Evolutionary conservation across 1,140 invertebrate genomes (phyloP).

Genomic region (Mycetomoellerius zeteki): DNA sequence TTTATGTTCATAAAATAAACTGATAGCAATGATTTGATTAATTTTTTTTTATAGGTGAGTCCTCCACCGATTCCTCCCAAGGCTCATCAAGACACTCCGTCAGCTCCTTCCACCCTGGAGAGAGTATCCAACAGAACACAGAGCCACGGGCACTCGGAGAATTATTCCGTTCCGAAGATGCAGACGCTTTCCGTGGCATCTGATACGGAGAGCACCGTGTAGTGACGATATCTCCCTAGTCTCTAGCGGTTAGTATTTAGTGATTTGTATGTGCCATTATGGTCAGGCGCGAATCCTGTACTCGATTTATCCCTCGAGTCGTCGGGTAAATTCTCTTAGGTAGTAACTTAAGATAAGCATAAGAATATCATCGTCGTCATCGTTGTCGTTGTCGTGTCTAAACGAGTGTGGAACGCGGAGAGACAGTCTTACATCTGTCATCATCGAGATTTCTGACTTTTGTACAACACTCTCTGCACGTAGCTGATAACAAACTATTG

Average conservation of each 20-base stretch:
- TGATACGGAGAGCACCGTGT: constrained; percentile 84
- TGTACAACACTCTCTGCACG: constrained; percentile 34
- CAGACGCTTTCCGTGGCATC: constrained; percentile 85
- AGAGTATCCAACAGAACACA: constrained; percentile 78
- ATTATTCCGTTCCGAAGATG: constrained; percentile 88
- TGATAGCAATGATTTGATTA: neutral
- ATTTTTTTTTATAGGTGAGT: constrained; percentile 78
- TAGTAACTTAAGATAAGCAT: constrained; percentile 42
- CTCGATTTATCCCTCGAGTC: constrained; percentile 32
- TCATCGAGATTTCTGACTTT: constrained; percentile 44
- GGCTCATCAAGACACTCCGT: constrained; percentile 84
- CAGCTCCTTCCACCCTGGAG: constrained; percentile 84
- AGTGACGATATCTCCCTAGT: constrained; percentile 81
- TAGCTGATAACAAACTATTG: constrained; percentile 30
- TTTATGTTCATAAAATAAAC: neutral
- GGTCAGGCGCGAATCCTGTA: constrained; percentile 55
- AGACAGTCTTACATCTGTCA: neutral
- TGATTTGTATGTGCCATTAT: constrained; percentile 72
- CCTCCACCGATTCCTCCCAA: constrained; percentile 89
- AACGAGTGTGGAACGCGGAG: neutral
- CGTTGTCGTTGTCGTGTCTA: constrained; percentile 38
- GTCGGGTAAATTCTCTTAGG: constrained; percentile 30
- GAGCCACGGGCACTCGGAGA: constrained; percentile 83
- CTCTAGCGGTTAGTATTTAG: constrained; percentile 54
- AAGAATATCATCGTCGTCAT: constrained; percentile 44